A percentile compares a stretch with the other conserved stretches of the same genome.
These are phyloP conservation scores for Eunapius fragilis DNA, from an alignment of 37 sponge, comb jelly and placozoan species.

Conservation along the genomic window DNA sequence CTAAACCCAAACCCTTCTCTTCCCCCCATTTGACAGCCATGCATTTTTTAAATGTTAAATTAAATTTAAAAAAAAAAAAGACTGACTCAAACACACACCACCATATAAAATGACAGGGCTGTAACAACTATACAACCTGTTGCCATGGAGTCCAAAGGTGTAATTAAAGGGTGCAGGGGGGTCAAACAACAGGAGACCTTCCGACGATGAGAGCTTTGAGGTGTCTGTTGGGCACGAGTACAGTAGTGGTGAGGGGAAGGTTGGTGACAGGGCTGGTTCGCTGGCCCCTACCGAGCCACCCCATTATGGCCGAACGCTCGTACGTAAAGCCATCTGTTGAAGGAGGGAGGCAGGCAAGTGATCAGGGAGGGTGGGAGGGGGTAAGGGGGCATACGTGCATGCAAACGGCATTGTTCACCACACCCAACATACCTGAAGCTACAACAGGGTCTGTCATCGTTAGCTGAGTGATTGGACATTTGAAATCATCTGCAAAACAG, in stretches of 20 bases:
- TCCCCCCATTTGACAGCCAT: too few relatives aligned
- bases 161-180: background rate
- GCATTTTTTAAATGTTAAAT: too few relatives aligned
- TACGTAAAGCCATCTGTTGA: slow-evolving; percentile 76
- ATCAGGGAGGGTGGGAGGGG: background rate
- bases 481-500: slow-evolving; percentile 20
- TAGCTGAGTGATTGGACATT: slow-evolving; percentile 76
- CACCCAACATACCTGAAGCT: slow-evolving; percentile 59
- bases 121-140: too few relatives aligned
- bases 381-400: background rate
- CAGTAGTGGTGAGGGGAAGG: slow-evolving; percentile 60
- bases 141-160: background rate
- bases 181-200: background rate
- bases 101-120: too few relatives aligned
- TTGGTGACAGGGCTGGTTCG: slow-evolving; percentile 82
- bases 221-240: slow-evolving; percentile 59
- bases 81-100: too few relatives aligned
- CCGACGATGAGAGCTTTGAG: slow-evolving; percentile 42
- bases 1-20: too few relatives aligned
- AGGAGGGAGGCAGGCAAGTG: background rate
- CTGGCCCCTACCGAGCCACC: slow-evolving; percentile 70
- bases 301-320: slow-evolving; percentile 72
- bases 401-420: too few relatives aligned
- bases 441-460: slow-evolving; percentile 76
- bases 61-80: too few relatives aligned